Conservation (phyloP, 2,113 vertebrate species). For the Scomber colias region DNA sequence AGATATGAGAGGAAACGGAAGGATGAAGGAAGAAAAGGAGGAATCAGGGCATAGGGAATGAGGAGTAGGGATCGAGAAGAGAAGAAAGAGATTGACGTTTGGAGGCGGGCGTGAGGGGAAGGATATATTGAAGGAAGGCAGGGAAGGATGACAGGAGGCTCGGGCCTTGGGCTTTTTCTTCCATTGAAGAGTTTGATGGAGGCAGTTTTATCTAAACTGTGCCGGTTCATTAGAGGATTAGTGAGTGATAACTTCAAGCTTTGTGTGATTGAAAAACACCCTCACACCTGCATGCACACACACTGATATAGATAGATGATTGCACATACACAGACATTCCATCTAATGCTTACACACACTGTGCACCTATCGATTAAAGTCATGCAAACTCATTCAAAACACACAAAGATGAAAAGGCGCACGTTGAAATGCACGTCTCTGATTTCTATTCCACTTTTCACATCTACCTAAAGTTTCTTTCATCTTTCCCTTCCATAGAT, state of each 20-base stretch:
- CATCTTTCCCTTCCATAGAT: neutral
- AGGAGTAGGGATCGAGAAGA: neutral
- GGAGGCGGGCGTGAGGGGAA: neutral
- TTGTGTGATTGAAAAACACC: slow-evolving; percentile 69
- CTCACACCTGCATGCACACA: slow-evolving; percentile 35
- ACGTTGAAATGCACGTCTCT: neutral
- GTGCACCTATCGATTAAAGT: neutral
- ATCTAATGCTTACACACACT: neutral
- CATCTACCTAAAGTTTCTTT: slow-evolving; percentile 3
- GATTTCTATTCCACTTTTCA: slow-evolving; percentile 19
- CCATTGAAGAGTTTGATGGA: slow-evolving; percentile 60
- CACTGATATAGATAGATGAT: slow-evolving; percentile 35
- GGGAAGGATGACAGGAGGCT: slow-evolving; percentile 24
- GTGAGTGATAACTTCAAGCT: slow-evolving; percentile 65
- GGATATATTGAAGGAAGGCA: slow-evolving; percentile 15
- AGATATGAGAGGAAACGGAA: neutral
- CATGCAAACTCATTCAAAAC: slow-evolving; percentile 17
- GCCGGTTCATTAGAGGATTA: slow-evolving; percentile 77
- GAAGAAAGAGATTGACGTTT: neutral
- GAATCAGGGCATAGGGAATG: slow-evolving; percentile 14
- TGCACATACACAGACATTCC: slow-evolving; percentile 2
- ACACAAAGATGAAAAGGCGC: neutral
- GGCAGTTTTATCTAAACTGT: slow-evolving; percentile 65
- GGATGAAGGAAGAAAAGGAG: neutral
- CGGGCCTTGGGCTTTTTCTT: slow-evolving; percentile 33